phyloP scores from a whole-genome alignment of 2,797 vertebrate genomes.

The Sebastolobus alascanus region DNA sequence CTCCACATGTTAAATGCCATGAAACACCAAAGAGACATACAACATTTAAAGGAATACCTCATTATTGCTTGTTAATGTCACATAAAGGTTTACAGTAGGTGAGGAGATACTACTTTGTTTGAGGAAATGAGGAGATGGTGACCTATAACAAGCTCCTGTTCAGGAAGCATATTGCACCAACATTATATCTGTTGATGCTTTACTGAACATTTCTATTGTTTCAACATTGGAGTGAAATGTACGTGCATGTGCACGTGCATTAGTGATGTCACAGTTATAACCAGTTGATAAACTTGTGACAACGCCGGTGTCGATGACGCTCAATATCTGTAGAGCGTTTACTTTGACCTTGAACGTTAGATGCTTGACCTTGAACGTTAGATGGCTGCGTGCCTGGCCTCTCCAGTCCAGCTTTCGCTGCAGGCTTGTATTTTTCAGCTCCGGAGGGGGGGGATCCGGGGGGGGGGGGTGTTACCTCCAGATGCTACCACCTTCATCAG shows the following conservation, averaged over 20 bases:
- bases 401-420: no score
- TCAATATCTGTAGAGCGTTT: no score
- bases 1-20: constrained; percentile 34
- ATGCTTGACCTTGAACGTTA: no score
- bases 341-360: no score
- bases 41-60: constrained; percentile 16
- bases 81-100: constrained; percentile 15
- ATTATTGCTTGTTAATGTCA: constrained; percentile 40
- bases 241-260: neutral
- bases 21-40: neutral
- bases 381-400: no score
- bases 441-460: no score
- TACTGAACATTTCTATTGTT: neutral
- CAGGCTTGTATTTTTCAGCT: no score
- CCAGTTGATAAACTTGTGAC: no score
- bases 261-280: neutral
- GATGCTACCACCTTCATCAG: no score
- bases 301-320: no score
- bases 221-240: neutral
- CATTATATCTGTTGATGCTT: neutral
- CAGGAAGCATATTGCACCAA: constrained; percentile 3
- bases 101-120: constrained; percentile 11
- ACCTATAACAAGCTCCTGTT: constrained; percentile 10
- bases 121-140: constrained; percentile 8
- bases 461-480: no score